phyloP scores from a whole-genome alignment of 1,140 invertebrate genomes.

The Amphibalanus amphitrite region DNA sequence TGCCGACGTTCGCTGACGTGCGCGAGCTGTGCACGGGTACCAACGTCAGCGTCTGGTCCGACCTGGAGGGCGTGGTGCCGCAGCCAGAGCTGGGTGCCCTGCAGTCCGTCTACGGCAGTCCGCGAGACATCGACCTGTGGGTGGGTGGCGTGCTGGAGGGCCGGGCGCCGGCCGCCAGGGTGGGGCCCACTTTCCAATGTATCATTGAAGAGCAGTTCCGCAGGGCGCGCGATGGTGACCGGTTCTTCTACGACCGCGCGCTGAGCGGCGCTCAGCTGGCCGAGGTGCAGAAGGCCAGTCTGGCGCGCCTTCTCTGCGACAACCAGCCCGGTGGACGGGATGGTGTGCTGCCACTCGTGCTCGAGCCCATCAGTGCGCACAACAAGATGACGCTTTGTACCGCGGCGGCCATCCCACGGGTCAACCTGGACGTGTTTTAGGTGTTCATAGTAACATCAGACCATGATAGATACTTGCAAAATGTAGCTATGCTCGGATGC shows the following conservation, averaged over 20 bases:
- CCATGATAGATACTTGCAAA: too few species aligned
- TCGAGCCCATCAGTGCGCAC: too few species aligned
- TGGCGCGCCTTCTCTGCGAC: conserved; percentile 36
- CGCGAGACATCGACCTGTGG: conserved; percentile 75
- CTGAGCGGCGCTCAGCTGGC: conserved; percentile 31
- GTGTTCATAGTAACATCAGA: too few species aligned
- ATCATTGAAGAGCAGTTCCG: conserved; percentile 81
- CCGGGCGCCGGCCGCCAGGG: conserved; percentile 54
- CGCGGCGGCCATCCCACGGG: too few species aligned
- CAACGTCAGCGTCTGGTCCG: conserved; percentile 42
- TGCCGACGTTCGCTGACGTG: conserved; percentile 62
- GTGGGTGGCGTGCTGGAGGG: conserved; percentile 93
- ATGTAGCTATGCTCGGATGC: too few species aligned
- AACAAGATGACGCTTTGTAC: too few species aligned
- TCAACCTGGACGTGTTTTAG: too few species aligned
- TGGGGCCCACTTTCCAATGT: conserved; percentile 85
- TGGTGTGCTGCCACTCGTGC: too few species aligned
- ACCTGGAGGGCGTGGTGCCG: conserved; percentile 38
- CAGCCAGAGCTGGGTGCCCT: conserved; percentile 27
- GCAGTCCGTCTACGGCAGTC: conserved; percentile 27
- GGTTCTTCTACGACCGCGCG: conserved; percentile 47
- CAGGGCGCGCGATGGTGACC: conserved; percentile 71
- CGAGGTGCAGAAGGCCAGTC: conserved; percentile 32
- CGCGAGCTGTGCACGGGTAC: conserved; percentile 48
- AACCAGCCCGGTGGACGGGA: conserved; percentile 21